Base-by-base conservation (phyloP, 2,113 vertebrate species). In the Antechinus stuartii region DNA sequence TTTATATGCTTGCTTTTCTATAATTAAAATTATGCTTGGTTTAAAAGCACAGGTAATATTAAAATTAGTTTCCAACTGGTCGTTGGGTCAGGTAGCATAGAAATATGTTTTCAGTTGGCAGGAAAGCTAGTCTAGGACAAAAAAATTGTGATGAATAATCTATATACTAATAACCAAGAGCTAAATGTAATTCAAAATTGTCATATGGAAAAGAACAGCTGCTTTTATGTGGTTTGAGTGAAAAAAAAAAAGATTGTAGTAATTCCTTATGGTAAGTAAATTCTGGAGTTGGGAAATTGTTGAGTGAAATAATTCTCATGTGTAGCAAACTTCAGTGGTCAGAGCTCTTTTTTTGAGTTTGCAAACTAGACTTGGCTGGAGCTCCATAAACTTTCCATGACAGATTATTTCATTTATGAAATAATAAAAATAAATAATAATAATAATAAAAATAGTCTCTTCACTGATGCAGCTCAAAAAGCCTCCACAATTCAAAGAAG, bases 281-380 rank as follows among this genome's bases (percentile, higher is more conserved):
- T 90, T 22, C 27, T 90, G 35, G 95, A 94, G 27, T 92, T 93
- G 94, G 22, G 57, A 97, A 94, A 95, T 89, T 94, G 52, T 42
- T 42, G 68, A 6, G 92, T 23, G 95, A 55, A 47, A n/a, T 89
- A 2, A 11, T 94, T 47, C 57, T 94, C 46, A 89, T 57, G 30
- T 97, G 55, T 95, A 94, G 57, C 50, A 47, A 56, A 84, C 0
- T 55, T 22, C 89, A 16, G 89, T 50, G 93, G 56, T 93, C n/a
- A 91, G 92, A 89, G 42, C 94, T 57, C 46, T 92, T 47, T 35
- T n/a, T 95, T 52, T 92, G 91, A 54, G 1, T 94, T 47, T 95
- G 57, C 5, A 90, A 89, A 19, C 35, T 91, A 50, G 92, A 84
- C 92, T 91, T 54, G 42, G 91, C 26, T 92, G 1, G 92, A 46